phyloP scores from a whole-genome alignment of 64 coral and sea anemone species.

The Trachythela sp. region DNA sequence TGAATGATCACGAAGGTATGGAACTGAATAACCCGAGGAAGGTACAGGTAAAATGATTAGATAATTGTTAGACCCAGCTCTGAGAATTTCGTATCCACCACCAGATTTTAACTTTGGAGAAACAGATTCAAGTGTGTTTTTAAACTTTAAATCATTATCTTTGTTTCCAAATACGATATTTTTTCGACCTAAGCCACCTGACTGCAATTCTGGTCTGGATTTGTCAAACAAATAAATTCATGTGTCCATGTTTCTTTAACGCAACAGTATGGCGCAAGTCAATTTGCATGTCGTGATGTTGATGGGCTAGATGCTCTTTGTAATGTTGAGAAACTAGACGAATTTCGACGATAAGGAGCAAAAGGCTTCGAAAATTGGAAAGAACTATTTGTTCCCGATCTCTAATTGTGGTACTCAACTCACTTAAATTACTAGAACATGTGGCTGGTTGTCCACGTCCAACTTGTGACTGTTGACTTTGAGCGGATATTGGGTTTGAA shows the following conservation, averaged over 20 bases:
- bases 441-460: neutral
- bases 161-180: slow-evolving; percentile 42
- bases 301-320: slow-evolving; percentile 2
- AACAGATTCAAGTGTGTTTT: slow-evolving; percentile 29
- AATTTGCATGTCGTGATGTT: neutral
- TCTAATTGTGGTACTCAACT: neutral
- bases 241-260: slow-evolving; percentile 49
- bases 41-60: neutral
- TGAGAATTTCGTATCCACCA: slow-evolving; percentile 37
- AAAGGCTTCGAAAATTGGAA: neutral
- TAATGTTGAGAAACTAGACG: neutral
- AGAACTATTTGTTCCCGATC: neutral
- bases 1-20: slow-evolving; percentile 36
- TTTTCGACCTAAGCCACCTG: slow-evolving; percentile 31
- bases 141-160: slow-evolving; percentile 33
- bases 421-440: neutral
- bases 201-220: slow-evolving; percentile 12
- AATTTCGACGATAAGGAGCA: neutral
- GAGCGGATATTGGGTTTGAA: neutral
- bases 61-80: slow-evolving; percentile 34
- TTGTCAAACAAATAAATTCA: slow-evolving; percentile 33
- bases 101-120: slow-evolving; percentile 35
- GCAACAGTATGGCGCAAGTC: slow-evolving; percentile 13
- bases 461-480: too few species aligned
- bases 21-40: slow-evolving; percentile 27